Evolutionary conservation across 2,888 invertebrate species (phyloP), one percentile per base, ranked within the genome.

Genomic region (Mesodorylaimus sp.): DNA sequence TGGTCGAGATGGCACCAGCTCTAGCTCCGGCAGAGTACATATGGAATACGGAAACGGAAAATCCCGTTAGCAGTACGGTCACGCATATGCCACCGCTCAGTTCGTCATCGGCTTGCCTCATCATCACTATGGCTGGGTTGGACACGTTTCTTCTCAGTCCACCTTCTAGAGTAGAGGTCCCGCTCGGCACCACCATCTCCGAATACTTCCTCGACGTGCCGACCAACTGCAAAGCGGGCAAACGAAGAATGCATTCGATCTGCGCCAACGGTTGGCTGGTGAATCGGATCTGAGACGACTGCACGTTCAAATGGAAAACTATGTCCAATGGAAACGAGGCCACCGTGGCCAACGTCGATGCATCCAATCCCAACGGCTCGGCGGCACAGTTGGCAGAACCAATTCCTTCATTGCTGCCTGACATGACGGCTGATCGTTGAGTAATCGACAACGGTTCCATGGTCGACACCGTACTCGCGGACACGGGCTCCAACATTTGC

Each of bases 271-370:
- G 50, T 45, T 58, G 56, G 19, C 61, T 61, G 36, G 61, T 58
- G 71, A 97, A 95, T 52, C 93, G 73, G 70, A 93, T 87, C 0
- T 88, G 86, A 50, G 88, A 88, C 1, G 93, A 91, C 67, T 93
- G 89, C 80, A 95, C 91, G 69, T 88, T 86, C 73, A 97, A 86
- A 70, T 91, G 91, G 39, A 97, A 91, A 59, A 97, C 85, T 25
- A 97, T 91, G 71, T 97, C 95, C 1, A 97, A 91, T 0, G 95
- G 95, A 69, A 97, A 93, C 49, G 89, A 87, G 25, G 53, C 60
- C 54, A 58, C 56, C 57, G 45, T 56, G 29, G 61, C 60, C 32
- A 60, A 57, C 5, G 57, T 58, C 7, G 26, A 24, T 24, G 37
- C 24, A 21, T 46, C 44, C 29, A 21, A 25, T 5, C 16, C 21